These are phyloP conservation scores for Terrapene triunguis DNA, from an alignment of 2,113 vertebrate genomes.

Conservation along the genomic window DNA sequence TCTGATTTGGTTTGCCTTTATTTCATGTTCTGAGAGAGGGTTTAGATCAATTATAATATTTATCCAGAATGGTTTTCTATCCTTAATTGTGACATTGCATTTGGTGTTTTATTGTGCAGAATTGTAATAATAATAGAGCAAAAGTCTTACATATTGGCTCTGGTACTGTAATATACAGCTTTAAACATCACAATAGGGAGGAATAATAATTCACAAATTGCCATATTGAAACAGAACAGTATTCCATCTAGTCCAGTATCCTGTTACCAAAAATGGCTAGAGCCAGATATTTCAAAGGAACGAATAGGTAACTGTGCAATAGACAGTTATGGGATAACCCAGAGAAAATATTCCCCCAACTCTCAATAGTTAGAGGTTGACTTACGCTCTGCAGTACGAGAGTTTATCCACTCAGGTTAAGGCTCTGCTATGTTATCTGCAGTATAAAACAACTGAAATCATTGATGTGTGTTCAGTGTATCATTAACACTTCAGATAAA, in stretches of 20 bases:
- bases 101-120: neutral
- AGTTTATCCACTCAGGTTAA: neutral
- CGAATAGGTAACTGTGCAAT: neutral
- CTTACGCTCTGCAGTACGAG: neutral
- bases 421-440: neutral
- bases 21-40: neutral
- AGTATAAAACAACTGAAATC: neutral
- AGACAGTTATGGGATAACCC: neutral
- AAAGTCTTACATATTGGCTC: neutral
- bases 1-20: neutral
- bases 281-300: neutral
- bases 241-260: neutral
- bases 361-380: neutral
- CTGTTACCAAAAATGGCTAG: neutral
- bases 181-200: neutral
- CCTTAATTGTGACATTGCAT: accelerated
- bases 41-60: neutral
- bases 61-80: neutral
- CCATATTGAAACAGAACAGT: neutral
- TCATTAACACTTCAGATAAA: neutral
- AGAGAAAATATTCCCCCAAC: accelerated
- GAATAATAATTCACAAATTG: neutral
- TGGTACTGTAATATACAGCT: neutral
- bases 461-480: neutral
- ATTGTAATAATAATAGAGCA: neutral